Conservation (phyloP, 1,140 invertebrate species). For the Cotesia glomerata region DNA sequence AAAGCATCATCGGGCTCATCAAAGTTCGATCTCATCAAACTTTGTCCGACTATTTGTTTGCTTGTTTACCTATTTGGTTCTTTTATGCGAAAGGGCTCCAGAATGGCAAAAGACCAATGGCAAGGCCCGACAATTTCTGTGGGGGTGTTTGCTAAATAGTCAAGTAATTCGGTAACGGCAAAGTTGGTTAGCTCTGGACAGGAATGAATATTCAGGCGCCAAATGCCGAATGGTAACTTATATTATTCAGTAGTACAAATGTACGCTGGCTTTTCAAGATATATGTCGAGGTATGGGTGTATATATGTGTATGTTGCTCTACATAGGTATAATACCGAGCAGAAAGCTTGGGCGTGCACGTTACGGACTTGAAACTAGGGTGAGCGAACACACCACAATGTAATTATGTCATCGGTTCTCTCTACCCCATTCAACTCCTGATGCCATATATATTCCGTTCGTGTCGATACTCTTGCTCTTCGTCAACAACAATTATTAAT, state of each 20-base stretch:
- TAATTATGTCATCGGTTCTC: constrained; percentile 3
- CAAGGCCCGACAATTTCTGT: too few species aligned
- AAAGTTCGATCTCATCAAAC: too few species aligned
- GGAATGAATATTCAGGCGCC: constrained; percentile 5
- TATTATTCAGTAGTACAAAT: constrained; percentile 11
- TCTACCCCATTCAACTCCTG: neutral
- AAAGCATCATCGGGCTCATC: too few species aligned
- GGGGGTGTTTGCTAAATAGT: too few species aligned
- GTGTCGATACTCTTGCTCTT: too few species aligned
- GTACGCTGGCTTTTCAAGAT: neutral
- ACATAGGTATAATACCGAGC: neutral
- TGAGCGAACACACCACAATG: constrained; percentile 3
- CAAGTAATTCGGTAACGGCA: too few species aligned
- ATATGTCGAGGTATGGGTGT: too few species aligned
- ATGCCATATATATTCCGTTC: neutral
- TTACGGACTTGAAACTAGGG: neutral
- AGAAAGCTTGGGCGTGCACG: too few species aligned
- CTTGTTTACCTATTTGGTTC: too few species aligned
- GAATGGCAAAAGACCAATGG: too few species aligned
- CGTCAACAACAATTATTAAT: neutral
- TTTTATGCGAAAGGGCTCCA: too few species aligned
- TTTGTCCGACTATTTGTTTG: too few species aligned
- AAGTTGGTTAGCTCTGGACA: neutral
- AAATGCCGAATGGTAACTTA: neutral
- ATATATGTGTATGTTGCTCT: neutral